These are phyloP conservation scores for Aphelocoma coerulescens DNA, from an alignment of 2,113 vertebrate genomes.

Conservation along the genomic window DNA sequence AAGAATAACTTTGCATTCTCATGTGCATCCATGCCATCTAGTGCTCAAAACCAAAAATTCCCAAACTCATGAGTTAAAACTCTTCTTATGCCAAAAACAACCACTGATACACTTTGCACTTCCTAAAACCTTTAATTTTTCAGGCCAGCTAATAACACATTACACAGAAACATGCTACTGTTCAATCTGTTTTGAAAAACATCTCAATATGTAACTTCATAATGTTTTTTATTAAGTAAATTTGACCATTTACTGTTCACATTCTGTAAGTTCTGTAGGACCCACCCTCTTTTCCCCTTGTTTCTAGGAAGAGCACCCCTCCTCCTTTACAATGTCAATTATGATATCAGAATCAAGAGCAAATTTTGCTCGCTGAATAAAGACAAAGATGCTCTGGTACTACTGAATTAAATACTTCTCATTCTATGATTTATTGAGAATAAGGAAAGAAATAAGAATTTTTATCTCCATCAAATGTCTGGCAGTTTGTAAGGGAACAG, in stretches of 20 bases:
- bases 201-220: not conserved
- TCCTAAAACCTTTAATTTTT: not conserved
- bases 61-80: not conserved
- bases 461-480: not conserved
- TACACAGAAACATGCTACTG: not conserved
- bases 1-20: not conserved
- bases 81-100: not conserved
- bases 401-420: not conserved
- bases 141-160: not conserved
- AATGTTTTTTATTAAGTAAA: not conserved
- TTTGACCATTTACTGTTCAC: not conserved
- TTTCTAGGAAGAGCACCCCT: not conserved
- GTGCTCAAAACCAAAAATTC: not conserved
- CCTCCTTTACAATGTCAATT: not conserved
- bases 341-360: not conserved
- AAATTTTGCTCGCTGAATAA: not conserved
- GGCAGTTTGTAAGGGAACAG: not conserved
- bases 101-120: fast-evolving
- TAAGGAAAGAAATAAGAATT: not conserved
- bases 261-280: not conserved
- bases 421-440: not conserved
- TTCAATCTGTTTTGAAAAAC: not conserved
- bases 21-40: slow-evolving; percentile 22
- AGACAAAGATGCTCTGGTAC: not conserved
- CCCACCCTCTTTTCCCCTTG: not conserved